Evolutionary conservation across 2,888 invertebrate genomes (phyloP).

Genomic region (Agrypnus murinus): DNA sequence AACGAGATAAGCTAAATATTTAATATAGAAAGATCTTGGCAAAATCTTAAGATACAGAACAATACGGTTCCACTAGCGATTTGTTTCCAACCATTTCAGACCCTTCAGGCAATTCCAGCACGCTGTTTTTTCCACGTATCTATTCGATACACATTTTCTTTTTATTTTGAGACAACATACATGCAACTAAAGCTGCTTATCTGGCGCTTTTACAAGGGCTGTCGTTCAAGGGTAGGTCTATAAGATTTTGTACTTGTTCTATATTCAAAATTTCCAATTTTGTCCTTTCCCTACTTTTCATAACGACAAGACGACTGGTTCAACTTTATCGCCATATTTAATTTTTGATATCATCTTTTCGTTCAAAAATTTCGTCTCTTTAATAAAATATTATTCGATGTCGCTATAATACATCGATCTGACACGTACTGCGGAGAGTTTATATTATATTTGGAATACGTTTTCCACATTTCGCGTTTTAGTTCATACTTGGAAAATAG

Average conservation of each 20-base stretch:
- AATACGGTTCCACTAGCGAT: too few relatives aligned
- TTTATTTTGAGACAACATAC: constrained; percentile 26
- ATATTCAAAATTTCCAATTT: too few relatives aligned
- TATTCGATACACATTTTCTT: constrained; percentile 3
- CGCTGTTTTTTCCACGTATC: constrained; percentile 6
- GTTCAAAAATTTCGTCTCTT: neutral
- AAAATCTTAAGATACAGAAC: too few relatives aligned
- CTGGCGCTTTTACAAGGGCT: neutral
- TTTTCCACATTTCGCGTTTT: constrained; percentile 10
- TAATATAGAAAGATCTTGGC: too few relatives aligned
- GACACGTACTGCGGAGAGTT: neutral
- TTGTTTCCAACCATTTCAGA: neutral
- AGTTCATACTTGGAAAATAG: constrained; percentile 8
- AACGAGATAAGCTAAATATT: too few relatives aligned
- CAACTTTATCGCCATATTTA: neutral
- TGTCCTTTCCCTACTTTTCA: too few relatives aligned
- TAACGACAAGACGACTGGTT: too few relatives aligned
- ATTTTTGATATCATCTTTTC: neutral
- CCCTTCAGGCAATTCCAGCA: constrained; percentile 5
- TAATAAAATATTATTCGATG: constrained; percentile 13
- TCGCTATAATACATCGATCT: constrained; percentile 8
- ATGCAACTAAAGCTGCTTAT: constrained; percentile 8
- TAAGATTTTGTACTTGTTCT: neutral
- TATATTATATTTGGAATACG: neutral
- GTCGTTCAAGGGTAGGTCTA: neutral